These are phyloP conservation scores for Pyrrhia umbra DNA, from an alignment of 2,888 invertebrate species.

Conservation along the genomic window DNA sequence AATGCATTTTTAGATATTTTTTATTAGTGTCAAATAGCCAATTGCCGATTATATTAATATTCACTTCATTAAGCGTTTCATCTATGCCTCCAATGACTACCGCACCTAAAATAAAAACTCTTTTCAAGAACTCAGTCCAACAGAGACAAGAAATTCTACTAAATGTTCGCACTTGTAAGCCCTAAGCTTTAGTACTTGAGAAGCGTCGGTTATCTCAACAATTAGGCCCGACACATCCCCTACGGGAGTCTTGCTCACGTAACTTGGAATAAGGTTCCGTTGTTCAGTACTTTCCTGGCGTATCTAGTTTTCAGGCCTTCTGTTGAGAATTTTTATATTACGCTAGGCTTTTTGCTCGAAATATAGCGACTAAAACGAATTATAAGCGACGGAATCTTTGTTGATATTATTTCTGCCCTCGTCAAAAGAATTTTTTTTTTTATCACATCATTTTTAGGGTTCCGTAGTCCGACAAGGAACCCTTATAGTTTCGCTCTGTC, in stretches of 20 bases:
- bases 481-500: too few relatives aligned
- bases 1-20: too few relatives aligned
- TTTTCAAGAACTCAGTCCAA: neutral
- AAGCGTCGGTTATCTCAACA: constrained; percentile 62
- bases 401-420: too few relatives aligned
- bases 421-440: too few relatives aligned
- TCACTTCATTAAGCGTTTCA: neutral
- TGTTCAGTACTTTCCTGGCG: constrained; percentile 20
- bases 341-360: constrained; percentile 24
- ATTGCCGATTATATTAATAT: too few relatives aligned
- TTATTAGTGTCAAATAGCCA: too few relatives aligned
- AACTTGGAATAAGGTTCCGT: constrained; percentile 26
- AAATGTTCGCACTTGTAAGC: constrained; percentile 27
- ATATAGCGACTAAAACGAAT: too few relatives aligned
- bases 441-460: too few relatives aligned
- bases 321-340: constrained; percentile 37
- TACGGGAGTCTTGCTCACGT: constrained; percentile 52
- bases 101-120: neutral
- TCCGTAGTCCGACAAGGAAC: too few relatives aligned
- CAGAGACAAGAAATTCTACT: constrained; percentile 17
- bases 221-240: constrained; percentile 63
- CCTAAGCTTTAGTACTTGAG: constrained; percentile 37
- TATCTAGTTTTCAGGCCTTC: constrained; percentile 20
- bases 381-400: too few relatives aligned
- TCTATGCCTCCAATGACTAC: neutral